Conservation (phyloP, 2,113 vertebrate genomes). For the Fulica atra region DNA sequence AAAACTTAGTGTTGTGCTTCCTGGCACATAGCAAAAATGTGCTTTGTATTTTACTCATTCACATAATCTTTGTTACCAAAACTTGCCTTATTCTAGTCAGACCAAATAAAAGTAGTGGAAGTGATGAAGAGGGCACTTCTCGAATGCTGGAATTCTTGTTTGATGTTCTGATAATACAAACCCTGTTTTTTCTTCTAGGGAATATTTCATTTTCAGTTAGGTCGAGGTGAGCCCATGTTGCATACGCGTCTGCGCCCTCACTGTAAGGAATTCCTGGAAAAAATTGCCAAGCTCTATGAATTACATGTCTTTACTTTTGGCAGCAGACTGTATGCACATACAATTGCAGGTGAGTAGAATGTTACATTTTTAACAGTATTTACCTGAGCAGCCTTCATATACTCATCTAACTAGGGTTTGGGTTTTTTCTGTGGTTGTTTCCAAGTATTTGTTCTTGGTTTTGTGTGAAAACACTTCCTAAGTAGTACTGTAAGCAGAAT, state of each 20-base stretch:
- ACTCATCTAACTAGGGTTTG: background rate
- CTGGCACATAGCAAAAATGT: background rate
- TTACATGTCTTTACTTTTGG: conserved; percentile 98
- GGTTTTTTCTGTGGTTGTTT: background rate
- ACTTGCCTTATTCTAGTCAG: background rate
- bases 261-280: conserved; percentile 95
- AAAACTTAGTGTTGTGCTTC: background rate
- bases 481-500: background rate
- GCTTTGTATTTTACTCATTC: background rate
- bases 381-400: background rate
- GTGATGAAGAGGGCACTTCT: background rate
- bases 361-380: background rate
- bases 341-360: conserved; percentile 87
- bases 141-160: background rate
- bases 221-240: conserved; percentile 94
- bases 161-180: background rate
- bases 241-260: conserved; percentile 96
- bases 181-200: conserved; percentile 76
- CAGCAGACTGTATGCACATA: conserved; percentile 97
- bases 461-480: background rate
- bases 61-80: background rate
- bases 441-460: background rate
- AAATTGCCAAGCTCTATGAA: conserved; percentile 94
- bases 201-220: conserved; percentile 97
- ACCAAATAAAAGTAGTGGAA: background rate